Evolutionary conservation across 2,888 invertebrate species (phyloP), one percentile per base, ranked within the genome.

Genomic region (Chymomyza procnemis): DNA sequence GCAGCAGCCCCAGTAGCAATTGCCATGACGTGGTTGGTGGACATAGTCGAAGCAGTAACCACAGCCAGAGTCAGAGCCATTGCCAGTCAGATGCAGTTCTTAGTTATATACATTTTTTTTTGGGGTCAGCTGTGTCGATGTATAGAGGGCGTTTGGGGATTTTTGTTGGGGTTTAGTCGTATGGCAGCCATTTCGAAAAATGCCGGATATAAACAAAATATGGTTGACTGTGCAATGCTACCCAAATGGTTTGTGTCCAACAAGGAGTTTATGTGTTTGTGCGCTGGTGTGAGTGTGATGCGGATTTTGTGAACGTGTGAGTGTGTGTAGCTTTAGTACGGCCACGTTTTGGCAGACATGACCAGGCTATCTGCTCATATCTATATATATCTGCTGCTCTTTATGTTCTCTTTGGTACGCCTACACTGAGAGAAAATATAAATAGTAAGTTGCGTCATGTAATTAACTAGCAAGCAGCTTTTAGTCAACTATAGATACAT

Each of bases 161-260:
- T 41, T 41, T 41, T 41, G 34, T 9, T 41, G 34, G 34, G 34
- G 34, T 41, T 41, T 41, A 41, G 34, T 41, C 34, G 34, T 12
- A 41, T 41, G 34, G 64, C 62, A 58, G 55, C 48, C 61, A 65
- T 54, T 69, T 66, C 59, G 41, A 68, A 68, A 68, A 72, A 74
- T 71, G 65, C 63, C 70, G 77, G 74, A 79, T 75, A 78, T 77
- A 73, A 73, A 70, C 74, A 78, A 81, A 80, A 81, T 81, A 76
- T 71, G 73, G 71, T 78, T 73, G 16, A 58, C 9, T 67, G 34
- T 41, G 34, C 34, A 41, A 41, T 41, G 34, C 34, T 41, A 9
- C 34, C 34, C 34, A 41, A 26, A 41, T 41, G 34, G 34, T 41
- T 41, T 12, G 34, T 41, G 34, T 41, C 34, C 34, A 41, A 41